phyloP scores from a whole-genome alignment of 2,888 invertebrate species.

The Lottia gigantea region DNA sequence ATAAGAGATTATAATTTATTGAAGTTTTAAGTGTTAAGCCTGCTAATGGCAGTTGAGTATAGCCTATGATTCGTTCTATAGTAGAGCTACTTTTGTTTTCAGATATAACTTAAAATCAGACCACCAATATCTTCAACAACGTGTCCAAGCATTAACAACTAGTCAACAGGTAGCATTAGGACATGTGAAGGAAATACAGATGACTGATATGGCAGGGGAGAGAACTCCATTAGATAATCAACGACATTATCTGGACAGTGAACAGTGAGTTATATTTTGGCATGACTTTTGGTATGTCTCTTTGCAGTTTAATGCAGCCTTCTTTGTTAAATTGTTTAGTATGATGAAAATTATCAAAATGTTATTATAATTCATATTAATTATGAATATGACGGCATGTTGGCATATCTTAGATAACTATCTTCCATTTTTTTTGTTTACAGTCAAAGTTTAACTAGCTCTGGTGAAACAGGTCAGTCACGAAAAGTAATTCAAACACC shows the following conservation, averaged over 20 bases:
- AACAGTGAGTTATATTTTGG: slow-evolving; percentile 16
- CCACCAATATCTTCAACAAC: slow-evolving; percentile 24
- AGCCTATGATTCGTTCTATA: background rate
- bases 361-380: too few relatives aligned
- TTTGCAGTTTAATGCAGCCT: background rate
- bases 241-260: slow-evolving; percentile 15
- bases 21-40: background rate
- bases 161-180: slow-evolving; percentile 1
- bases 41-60: background rate
- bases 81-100: background rate
- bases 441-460: slow-evolving; percentile 24
- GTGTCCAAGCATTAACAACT: slow-evolving; percentile 15
- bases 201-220: slow-evolving; percentile 10
- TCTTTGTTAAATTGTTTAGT: too few relatives aligned
- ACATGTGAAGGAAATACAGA: slow-evolving; percentile 14
- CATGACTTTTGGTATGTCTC: background rate
- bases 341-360: too few relatives aligned
- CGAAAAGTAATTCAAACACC: slow-evolving; percentile 9
- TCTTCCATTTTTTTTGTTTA: slow-evolving; percentile 10
- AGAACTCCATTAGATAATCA: too few relatives aligned
- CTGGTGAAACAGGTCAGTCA: slow-evolving; percentile 5
- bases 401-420: background rate
- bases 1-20: too few relatives aligned
- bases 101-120: slow-evolving; percentile 25
- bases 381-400: background rate